Evolutionary conservation across 2,888 invertebrate species (phyloP).

Genomic region (Unio delphinus): DNA sequence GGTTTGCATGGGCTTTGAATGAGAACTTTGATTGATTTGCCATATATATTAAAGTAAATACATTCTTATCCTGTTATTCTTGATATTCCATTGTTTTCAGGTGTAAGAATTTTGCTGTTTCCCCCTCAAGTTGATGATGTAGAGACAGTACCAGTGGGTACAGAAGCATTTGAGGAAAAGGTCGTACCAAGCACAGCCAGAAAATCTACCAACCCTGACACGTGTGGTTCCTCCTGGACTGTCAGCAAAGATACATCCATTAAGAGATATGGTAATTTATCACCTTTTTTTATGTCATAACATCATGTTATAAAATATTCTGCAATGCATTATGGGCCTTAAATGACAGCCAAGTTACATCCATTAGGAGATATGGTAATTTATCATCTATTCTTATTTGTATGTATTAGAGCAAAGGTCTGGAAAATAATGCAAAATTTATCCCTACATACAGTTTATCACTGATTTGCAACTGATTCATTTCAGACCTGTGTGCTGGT

Average conservation of each 20-base stretch:
- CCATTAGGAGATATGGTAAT: too few species aligned
- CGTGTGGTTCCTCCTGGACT: conserved; percentile 14
- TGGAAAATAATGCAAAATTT: too few species aligned
- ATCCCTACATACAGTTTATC: too few species aligned
- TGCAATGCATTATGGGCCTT: too few species aligned
- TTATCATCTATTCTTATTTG: too few species aligned
- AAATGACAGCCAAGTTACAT: too few species aligned
- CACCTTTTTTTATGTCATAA: too few species aligned
- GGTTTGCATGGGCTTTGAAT: too few species aligned
- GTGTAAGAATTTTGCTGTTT: conserved; percentile 24
- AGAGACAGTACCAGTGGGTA: conserved; percentile 12
- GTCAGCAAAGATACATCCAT: conserved; percentile 15
- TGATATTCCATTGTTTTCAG: conserved; percentile 12
- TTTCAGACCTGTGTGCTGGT: conserved; percentile 43
- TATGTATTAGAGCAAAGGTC: too few species aligned
- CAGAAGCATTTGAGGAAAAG: conserved; percentile 9
- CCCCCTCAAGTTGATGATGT: conserved; percentile 28
- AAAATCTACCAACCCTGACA: conserved; percentile 12
- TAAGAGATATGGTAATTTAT: conserved; percentile 20
- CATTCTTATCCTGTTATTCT: not conserved
- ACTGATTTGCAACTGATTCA: not conserved
- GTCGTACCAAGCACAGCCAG: conserved; percentile 19
- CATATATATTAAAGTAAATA: not conserved
- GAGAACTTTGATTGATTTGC: not conserved
- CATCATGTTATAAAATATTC: too few species aligned